Evolutionary conservation across 2,797 vertebrate genomes (phyloP).

Genomic region (Falco cherrug): DNA sequence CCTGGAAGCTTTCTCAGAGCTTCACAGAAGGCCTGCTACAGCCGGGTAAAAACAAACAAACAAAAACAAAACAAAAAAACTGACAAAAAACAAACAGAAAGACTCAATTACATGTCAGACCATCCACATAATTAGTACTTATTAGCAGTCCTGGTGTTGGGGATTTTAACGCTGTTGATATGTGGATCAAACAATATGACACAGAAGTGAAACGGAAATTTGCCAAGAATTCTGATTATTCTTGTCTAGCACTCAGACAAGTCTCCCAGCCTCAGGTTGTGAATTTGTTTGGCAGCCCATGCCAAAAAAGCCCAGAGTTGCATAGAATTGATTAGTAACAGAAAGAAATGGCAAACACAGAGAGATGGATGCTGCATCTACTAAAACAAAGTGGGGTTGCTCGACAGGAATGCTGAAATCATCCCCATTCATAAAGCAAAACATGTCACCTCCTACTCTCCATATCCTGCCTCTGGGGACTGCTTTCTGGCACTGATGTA

Average conservation of each 20-base stretch:
- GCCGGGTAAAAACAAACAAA: conserved; percentile 39
- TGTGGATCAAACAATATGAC: conserved; percentile 53
- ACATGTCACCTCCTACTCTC: conserved; percentile 63
- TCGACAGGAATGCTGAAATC: conserved; percentile 66
- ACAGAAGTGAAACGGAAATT: conserved; percentile 61
- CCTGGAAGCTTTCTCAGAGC: conserved; percentile 37
- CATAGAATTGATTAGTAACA: conserved; percentile 79
- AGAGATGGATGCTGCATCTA: conserved; percentile 58
- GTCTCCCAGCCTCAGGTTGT: conserved; percentile 25
- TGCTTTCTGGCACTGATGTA: conserved; percentile 68
- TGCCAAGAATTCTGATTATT: conserved; percentile 50
- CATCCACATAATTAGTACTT: conserved; percentile 37
- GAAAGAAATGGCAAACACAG: conserved; percentile 70
- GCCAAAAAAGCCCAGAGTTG: conserved; percentile 74
- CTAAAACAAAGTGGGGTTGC: conserved; percentile 66
- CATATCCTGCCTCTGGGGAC: conserved; percentile 57
- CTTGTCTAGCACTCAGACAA: conserved; percentile 49
- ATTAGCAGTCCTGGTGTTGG: conserved; percentile 39
- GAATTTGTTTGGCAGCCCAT: conserved; percentile 71
- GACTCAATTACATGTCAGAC: conserved; percentile 52
- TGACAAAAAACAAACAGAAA: conserved; percentile 33
- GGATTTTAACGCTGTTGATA: conserved; percentile 41
- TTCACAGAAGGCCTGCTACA: conserved; percentile 49
- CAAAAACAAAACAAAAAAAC: neutral
- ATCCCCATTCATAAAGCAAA: conserved; percentile 65